Conservation (phyloP, 2,113 vertebrate genomes). For the Pogonocichla stellata region DNA sequence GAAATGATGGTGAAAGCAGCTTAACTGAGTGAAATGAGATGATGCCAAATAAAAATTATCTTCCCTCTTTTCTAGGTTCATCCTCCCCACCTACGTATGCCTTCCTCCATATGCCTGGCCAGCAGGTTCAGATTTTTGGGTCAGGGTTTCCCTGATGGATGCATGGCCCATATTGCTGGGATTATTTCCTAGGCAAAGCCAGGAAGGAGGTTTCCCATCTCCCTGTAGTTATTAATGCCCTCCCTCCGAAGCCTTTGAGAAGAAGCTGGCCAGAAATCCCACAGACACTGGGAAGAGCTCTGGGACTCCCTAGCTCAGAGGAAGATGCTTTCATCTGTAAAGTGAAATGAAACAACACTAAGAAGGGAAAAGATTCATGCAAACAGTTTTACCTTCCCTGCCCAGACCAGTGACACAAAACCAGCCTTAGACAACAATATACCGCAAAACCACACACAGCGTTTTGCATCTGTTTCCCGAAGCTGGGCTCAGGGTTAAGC, state of each 20-base stretch:
- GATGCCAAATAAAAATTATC: not conserved
- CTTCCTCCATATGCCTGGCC: accelerated
- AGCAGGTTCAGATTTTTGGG: not conserved
- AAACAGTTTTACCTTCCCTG: not conserved
- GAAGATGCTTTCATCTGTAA: not conserved
- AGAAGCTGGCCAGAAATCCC: not conserved
- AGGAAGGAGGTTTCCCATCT: not conserved
- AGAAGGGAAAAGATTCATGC: not conserved
- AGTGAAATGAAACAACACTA: not conserved
- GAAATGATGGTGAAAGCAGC: not conserved
- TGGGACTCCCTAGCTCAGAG: not conserved
- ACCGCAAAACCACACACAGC: not conserved
- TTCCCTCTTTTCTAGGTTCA: not conserved
- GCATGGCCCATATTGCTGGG: not conserved
- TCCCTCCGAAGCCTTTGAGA: not conserved
- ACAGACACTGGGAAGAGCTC: not conserved
- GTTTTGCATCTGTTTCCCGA: not conserved
- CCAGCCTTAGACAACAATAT: not conserved
- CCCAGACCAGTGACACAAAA: not conserved
- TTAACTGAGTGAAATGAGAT: not conserved
- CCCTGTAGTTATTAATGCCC: not conserved
- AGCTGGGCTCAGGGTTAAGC: not conserved
- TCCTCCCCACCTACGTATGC: not conserved
- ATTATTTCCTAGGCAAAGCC: not conserved
- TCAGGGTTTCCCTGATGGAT: not conserved